Evolutionary conservation across 2,888 invertebrate genomes (phyloP), one percentile per base, ranked within the genome.

Genomic region (Smittia sp.): DNA sequence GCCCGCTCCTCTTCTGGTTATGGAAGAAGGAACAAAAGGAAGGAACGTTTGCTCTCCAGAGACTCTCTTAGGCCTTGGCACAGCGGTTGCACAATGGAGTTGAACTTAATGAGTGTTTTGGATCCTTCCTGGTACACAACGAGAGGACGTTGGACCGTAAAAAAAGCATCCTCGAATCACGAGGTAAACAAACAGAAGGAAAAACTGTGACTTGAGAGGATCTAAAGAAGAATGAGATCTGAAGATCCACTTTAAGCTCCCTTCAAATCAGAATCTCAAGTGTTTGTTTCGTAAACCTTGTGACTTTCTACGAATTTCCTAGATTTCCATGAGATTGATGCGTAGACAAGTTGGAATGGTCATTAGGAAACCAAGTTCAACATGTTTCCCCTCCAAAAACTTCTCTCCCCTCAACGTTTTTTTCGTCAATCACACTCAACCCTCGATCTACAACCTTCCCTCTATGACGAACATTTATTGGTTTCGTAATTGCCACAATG

Each of bases 401-500:
- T 46, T 18, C n/a, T 46, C 11, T n/a, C 52, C 52, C 18, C 11
- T 11, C 2, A 15, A 46, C 52, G 3, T 58, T 20, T 18, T 58
- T 20, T 58, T 4, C 58, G 20, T 22, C 58, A 58, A 58, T 58
- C 9, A 58, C 22, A 20, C 22, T n/a, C 25, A 24, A 13, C 63
- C 63, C 63, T 58, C 15, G 18, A 63, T 27, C 63, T n/a, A 63
- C 20, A 63, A 27, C 1, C 4, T 11, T 25, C 63, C 63, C 63
- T n/a, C 22, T 4, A 22, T 7, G n/a, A 2, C 13, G n/a, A 27
- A n/a, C 25, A 25, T 63, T 63, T 13, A 63, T 63, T 63, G 63
- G 63, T 63, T 63, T 63, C 63, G 27, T 63, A 63, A 63, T 63
- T 63, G 63, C 27, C 25, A 62, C 24, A 24, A 20, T n/a, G 20